Conservation (phyloP, 2,113 vertebrate species). For the Sceloporus tristichus region DNA sequence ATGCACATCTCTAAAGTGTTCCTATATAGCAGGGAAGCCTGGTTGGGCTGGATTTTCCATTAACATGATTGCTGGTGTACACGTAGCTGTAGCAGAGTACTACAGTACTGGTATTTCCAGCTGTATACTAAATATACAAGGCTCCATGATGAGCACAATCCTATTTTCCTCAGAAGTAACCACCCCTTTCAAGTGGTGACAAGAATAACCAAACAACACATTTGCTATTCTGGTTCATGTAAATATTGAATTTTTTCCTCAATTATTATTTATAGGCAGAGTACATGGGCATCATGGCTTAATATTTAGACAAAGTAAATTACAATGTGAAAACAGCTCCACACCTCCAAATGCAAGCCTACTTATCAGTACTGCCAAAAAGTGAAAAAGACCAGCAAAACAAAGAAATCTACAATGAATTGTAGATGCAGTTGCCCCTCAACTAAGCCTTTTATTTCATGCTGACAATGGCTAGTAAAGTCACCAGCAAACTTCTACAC, state of each 20-base stretch:
- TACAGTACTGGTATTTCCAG: background rate
- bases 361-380: slow-evolving; percentile 10
- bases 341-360: background rate
- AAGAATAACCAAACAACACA: background rate
- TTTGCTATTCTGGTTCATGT: background rate
- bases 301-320: background rate
- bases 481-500: background rate
- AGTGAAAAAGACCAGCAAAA: background rate
- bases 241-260: background rate
- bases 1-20: background rate
- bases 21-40: background rate
- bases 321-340: background rate
- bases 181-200: background rate
- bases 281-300: too few relatives aligned
- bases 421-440: slow-evolving; percentile 30
- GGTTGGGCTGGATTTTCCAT: background rate
- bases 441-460: background rate
- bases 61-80: background rate
- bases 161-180: background rate
- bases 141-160: background rate
- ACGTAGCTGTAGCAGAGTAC: background rate
- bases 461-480: background rate
- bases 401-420: background rate
- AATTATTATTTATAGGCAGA: background rate
- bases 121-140: background rate